Base-by-base conservation (phyloP, 2,113 vertebrate species). In the Tachycineta bicolor region DNA sequence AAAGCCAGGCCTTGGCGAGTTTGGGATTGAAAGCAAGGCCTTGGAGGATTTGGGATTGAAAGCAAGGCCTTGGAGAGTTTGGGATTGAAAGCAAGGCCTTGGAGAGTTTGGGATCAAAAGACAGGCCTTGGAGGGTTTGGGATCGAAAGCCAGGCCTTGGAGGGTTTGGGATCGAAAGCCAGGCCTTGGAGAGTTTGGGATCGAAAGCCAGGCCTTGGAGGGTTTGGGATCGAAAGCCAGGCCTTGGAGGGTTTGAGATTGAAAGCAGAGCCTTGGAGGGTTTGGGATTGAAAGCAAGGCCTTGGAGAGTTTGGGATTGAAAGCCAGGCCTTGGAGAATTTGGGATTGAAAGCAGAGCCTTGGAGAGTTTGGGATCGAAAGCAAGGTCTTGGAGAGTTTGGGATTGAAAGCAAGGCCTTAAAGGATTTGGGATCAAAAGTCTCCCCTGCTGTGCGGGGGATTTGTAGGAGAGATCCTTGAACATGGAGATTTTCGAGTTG, bases 171-270 rank as follows among this genome's bases (percentile, higher is more conserved):
- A n/a, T n/a, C n/a, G n/a, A n/a, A n/a, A n/a, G n/a, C 41, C 12
- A 43, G 41, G 33, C n/a, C 33, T 70, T 14, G 8, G 12, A 50
- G 12, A 24, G 9, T 68, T 68, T 31, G 0, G 2, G 76, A 34
- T 64, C 0, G 2, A 37, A 71, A 73, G 37, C 0, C 0, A 25
- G 8, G 5, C 10, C 55, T n/a, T n/a, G 3, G 6, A 94, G 19
- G 21, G 7, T 17, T 73, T 76, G 0, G 33, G 55, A n/a, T 56
- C 3, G 19, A 56, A 33, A 52, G 52, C 15, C 0, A 29, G 22
- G 24, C 24, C 31, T 75, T 18, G 7, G 12, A 52, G 12, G 33
- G 9, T 68, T 68, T 41, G 0, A 2, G 76, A 39, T 59, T 0
- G 2, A 33, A 76, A 73, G 37, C 0, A 0, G 24, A 2, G 6